Conservation (phyloP, 2,113 vertebrate species). For the Pimephales promelas region DNA sequence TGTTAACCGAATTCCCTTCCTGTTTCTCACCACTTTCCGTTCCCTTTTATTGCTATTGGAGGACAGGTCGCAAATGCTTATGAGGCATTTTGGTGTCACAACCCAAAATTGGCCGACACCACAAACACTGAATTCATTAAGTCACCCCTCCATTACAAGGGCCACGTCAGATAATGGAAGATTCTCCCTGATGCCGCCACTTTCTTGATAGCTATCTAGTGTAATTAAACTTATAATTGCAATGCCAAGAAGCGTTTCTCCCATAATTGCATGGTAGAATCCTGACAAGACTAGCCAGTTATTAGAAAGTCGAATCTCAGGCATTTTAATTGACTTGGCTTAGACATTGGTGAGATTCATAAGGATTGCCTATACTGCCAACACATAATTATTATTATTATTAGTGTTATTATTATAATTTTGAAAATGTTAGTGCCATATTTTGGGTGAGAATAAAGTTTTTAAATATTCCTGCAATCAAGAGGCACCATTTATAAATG, state of each 20-base stretch:
- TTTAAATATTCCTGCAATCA: background rate
- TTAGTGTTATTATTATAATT: constrained; percentile 1
- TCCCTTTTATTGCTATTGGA: constrained; percentile 51
- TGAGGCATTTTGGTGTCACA: constrained; percentile 57
- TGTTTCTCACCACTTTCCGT: constrained; percentile 22
- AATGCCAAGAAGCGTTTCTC: constrained; percentile 60
- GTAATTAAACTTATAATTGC: constrained; percentile 73
- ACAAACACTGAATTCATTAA: constrained; percentile 70
- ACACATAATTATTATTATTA: background rate
- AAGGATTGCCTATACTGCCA: background rate
- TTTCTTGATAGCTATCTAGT: constrained; percentile 67
- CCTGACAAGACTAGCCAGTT: constrained; percentile 38
- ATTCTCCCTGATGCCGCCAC: constrained; percentile 63
- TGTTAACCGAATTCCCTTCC: constrained; percentile 20
- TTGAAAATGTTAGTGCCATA: background rate
- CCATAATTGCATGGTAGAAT: constrained; percentile 58
- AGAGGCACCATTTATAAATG: background rate
- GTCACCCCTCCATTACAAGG: constrained; percentile 57
- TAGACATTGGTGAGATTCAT: constrained; percentile 33
- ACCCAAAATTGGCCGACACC: constrained; percentile 62
- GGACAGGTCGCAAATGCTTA: constrained; percentile 64
- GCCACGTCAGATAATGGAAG: constrained; percentile 57
- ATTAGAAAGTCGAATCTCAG: constrained; percentile 50
- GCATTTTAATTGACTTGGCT: constrained; percentile 52
- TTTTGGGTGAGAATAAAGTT: background rate